A percentile compares a stretch with the other conserved stretches of the same genome.
Conservation (phyloP, 2,113 vertebrate species). For the Casuarius casuarius region DNA sequence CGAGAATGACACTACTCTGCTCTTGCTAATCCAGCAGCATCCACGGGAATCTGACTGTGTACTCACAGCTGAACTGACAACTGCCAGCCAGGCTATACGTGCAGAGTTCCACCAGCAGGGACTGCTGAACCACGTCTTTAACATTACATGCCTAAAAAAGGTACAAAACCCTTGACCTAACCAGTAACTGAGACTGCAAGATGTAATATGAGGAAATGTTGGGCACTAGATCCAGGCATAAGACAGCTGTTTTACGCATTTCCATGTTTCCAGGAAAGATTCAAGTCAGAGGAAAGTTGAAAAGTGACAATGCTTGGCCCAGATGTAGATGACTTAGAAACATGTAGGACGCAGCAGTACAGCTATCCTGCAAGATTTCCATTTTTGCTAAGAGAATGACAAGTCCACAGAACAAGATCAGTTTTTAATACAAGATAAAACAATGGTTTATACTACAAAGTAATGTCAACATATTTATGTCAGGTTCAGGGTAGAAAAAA, state of each 20-base stretch:
- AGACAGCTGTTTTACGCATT: neutral
- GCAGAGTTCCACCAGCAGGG: neutral
- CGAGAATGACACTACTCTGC: neutral
- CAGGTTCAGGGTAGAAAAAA: neutral
- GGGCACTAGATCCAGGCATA: neutral
- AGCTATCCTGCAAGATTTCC: neutral
- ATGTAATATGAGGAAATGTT: fast-evolving
- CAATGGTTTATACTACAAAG: neutral
- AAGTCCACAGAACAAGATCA: neutral
- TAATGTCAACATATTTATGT: neutral
- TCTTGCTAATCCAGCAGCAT: neutral
- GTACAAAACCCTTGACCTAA: neutral
- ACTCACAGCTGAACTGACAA: neutral
- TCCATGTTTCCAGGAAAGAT: neutral
- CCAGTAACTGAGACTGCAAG: neutral
- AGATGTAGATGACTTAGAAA: neutral
- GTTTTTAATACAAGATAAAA: neutral
- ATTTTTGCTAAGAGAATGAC: neutral
- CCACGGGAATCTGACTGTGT: neutral
- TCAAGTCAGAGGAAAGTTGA: neutral
- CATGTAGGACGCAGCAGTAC: neutral
- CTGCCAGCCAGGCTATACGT: fast-evolving
- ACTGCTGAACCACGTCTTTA: neutral
- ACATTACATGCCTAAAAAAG: neutral
- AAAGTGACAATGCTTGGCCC: neutral